Base-by-base conservation (phyloP, 1,140 invertebrate genomes). In the Pararge aegeria region DNA sequence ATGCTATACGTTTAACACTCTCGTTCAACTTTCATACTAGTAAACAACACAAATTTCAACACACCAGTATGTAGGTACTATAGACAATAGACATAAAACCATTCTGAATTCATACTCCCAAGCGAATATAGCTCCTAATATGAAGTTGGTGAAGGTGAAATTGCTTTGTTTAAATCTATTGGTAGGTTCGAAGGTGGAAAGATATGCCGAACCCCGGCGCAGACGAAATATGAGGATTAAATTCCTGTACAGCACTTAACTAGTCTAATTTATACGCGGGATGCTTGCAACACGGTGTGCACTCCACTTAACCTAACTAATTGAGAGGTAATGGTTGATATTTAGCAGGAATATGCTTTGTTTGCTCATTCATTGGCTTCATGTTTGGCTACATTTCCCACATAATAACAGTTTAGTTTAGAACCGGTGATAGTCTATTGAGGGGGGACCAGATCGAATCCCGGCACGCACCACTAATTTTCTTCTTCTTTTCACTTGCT, bases 201-300 rank as follows among this genome's bases (percentile, higher is more conserved):
- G 83, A 88, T 83, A 83, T 81, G 75, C 80, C 79, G 77, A 80
- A 78, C 73, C 72, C 73, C 71, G 62, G 70, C 55, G 76, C 82
- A 89, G 79, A 86, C 83, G 83, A 87, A 89, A 88, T 88, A 88
- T 87, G 83, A 87, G 85, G 83, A 88, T 88, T 87, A 88, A 87
- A 88, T 88, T 88, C 83, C 79, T 79, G 83, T 76, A 84, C 71
- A 80, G 78, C 82, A 84, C 77, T 86, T 87, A 88, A 87, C 80
- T 79, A 88, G 82, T 78, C 80, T 84, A 87, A 88, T 88, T 88
- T 88, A 86, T 86, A 78, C 75, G 68, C 66, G 68, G 68, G 72
- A 73, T 76, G 75, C 72, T 50, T 78, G 75, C 77, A 75, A 58
- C 34, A 12, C 68, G 77, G 61, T 65, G 64, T 73, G 58, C 75